Evolutionary conservation across 2,113 vertebrate genomes (phyloP).

Genomic region (Notothenia rossii): DNA sequence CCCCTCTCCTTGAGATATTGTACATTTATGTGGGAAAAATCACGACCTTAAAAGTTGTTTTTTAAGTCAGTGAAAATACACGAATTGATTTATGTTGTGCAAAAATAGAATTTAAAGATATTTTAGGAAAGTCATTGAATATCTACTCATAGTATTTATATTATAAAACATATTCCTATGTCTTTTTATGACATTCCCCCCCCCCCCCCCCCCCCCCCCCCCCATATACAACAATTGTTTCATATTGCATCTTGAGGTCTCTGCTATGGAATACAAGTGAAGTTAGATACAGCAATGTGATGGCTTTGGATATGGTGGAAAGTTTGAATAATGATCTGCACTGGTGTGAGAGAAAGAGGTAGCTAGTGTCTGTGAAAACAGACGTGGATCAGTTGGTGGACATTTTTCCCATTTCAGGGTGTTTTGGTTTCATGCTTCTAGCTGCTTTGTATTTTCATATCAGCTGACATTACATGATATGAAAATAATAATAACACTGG

Average conservation of each 20-base stretch:
- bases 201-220: not conserved
- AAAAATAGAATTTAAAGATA: no score
- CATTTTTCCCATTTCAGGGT: slow-evolving; percentile 23
- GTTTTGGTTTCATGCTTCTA: slow-evolving; percentile 27
- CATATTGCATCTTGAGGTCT: not conserved
- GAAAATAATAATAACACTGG: slow-evolving; percentile 6
- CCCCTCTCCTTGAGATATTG: no score
- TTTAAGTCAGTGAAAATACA: no score
- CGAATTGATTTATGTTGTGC: no score
- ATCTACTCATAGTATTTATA: no score
- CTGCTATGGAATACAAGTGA: not conserved
- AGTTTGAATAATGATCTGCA: slow-evolving; percentile 9
- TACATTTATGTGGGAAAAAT: no score
- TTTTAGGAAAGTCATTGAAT: no score
- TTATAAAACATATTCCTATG: not conserved
- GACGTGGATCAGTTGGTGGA: not conserved
- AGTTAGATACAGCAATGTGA: not conserved
- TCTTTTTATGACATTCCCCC: not conserved
- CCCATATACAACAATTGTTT: not conserved
- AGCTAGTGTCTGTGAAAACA: not conserved
- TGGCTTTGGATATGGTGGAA: not conserved
- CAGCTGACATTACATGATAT: not conserved
- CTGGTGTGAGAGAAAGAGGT: not conserved
- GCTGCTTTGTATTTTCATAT: not conserved
- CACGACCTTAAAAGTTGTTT: no score